Evolutionary conservation across 2,888 invertebrate species (phyloP).

Genomic region (Dendrolimus pini): DNA sequence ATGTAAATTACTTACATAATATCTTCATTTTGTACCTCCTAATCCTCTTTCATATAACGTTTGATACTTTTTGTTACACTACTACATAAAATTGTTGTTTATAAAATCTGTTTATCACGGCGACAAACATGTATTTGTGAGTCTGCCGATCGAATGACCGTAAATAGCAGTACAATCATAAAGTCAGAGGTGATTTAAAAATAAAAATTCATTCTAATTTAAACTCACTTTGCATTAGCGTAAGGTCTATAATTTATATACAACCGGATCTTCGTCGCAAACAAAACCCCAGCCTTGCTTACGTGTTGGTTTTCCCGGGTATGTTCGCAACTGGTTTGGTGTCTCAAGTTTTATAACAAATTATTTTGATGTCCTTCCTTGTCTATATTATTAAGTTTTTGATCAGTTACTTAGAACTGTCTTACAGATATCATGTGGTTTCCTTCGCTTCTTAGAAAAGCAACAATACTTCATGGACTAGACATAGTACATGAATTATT

Average conservation of each 20-base stretch:
- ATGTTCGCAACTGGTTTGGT: neutral
- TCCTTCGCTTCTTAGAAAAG: no score
- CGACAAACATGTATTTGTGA: slow-evolving; percentile 13
- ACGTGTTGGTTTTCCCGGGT: slow-evolving; percentile 21
- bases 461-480: no score
- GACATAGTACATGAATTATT: no score
- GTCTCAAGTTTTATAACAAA: no score
- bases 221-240: neutral
- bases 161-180: slow-evolving; percentile 23
- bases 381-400: no score
- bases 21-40: no score
- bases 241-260: neutral
- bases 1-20: no score
- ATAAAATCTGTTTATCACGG: neutral
- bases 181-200: neutral
- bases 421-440: no score
- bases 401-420: no score
- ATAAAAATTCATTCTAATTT: slow-evolving; percentile 7
- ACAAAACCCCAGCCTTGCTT: slow-evolving; percentile 1
- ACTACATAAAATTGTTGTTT: neutral
- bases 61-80: neutral
- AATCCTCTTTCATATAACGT: no score
- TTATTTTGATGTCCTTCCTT: no score
- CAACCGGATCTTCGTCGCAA: neutral
- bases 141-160: slow-evolving; percentile 20